A percentile compares a stretch with the other conserved stretches of the same genome.
phyloP scores from a whole-genome alignment of 2,797 vertebrate species.

The Intellagama lesueurii region DNA sequence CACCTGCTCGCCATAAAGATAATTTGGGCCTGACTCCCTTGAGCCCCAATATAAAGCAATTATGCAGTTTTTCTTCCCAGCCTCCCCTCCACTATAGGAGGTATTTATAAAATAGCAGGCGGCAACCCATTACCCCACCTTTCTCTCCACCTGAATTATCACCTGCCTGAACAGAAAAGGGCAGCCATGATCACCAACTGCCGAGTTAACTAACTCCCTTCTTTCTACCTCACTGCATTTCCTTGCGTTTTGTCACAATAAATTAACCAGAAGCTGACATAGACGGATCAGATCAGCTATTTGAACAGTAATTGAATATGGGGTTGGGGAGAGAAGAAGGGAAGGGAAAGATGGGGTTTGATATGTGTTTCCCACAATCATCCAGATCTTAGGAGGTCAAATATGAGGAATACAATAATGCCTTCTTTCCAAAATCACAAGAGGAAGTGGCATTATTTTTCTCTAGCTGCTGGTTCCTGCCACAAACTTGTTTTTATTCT shows the following conservation, averaged over 20 bases:
- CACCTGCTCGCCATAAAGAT: not conserved
- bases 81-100: not conserved
- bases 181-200: conserved; percentile 32
- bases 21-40: not conserved
- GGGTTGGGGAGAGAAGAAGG: no score
- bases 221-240: conserved; percentile 6
- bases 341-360: no score
- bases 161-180: not conserved
- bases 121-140: not conserved
- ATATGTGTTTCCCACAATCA: not conserved
- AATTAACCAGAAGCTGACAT: conserved; percentile 44
- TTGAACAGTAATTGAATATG: not conserved
- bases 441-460: not conserved
- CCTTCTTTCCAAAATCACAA: not conserved
- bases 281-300: conserved; percentile 36
- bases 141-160: conserved; percentile 25
- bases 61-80: not conserved
- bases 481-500: not conserved
- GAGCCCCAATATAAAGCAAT: not conserved
- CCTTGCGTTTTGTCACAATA: conserved; percentile 35
- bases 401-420: not conserved
- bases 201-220: conserved; percentile 34
- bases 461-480: not conserved
- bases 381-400: not conserved
- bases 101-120: conserved; percentile 21